phyloP scores from a whole-genome alignment of 2,113 vertebrate genomes.

The Synchiropus splendidus region DNA sequence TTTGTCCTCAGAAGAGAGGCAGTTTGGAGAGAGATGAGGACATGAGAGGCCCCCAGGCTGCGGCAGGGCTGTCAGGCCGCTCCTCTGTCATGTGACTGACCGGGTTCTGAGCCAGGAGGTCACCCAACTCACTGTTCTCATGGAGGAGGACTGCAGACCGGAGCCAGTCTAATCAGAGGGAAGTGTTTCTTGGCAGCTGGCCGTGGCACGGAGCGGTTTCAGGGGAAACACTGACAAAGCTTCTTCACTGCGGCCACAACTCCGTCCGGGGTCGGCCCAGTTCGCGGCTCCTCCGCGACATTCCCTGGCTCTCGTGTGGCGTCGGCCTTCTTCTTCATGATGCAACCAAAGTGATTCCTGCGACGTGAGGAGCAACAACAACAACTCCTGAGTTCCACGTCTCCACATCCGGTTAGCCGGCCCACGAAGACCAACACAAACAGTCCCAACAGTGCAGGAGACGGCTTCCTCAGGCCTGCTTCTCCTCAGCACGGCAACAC shows the following conservation, averaged over 20 bases:
- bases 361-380: no score
- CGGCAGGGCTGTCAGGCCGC: constrained; percentile 9
- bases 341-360: no score
- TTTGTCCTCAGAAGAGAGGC: no score
- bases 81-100: constrained; percentile 26
- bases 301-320: no score
- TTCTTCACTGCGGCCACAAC: constrained; percentile 33
- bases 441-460: no score
- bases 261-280: constrained; percentile 34
- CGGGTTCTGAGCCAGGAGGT: no score
- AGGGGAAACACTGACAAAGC: constrained; percentile 44
- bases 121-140: constrained; percentile 30
- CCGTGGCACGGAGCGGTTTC: constrained; percentile 37
- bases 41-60: constrained; percentile 16
- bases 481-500: constrained; percentile 27
- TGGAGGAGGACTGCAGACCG: constrained; percentile 30
- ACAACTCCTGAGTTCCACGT: no score
- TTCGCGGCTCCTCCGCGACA: constrained; percentile 71
- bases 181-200: constrained; percentile 36
- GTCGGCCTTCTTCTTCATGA: no score
- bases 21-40: constrained; percentile 11
- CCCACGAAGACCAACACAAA: no score
- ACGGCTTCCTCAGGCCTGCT: no score
- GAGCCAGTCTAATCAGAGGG: constrained; percentile 44
- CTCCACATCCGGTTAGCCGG: no score